These are phyloP conservation scores for Rhincodon typus DNA, from an alignment of 2,797 vertebrate genomes.

Conservation along the genomic window DNA sequence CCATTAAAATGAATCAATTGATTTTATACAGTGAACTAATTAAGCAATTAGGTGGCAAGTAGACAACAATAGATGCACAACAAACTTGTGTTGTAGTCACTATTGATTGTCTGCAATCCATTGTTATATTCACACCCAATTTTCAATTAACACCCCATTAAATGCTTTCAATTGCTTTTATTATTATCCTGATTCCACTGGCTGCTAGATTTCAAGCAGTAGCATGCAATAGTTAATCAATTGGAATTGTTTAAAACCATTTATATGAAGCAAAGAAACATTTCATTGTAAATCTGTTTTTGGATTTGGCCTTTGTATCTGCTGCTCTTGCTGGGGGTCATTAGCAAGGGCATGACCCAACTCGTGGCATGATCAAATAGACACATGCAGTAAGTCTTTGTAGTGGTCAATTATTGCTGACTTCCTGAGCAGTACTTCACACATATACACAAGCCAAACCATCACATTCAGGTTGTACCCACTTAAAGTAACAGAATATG, in stretches of 20 bases:
- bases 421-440: background rate
- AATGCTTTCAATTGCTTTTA: conserved; percentile 17
- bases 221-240: background rate
- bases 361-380: background rate
- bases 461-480: background rate
- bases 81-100: background rate
- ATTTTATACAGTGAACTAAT: conserved; percentile 31
- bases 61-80: background rate
- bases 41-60: conserved; percentile 7
- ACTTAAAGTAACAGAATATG: background rate
- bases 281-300: background rate
- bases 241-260: background rate
- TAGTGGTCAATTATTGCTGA: background rate
- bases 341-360: background rate
- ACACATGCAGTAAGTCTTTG: background rate
- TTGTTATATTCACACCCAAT: conserved; percentile 3
- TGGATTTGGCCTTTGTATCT: background rate
- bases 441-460: background rate
- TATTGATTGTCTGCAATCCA: background rate
- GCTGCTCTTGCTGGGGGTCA: background rate
- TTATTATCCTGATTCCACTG: background rate
- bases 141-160: conserved; percentile 33
- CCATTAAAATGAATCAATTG: conserved; percentile 6
- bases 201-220: no score
- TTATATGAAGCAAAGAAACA: background rate